A percentile compares a stretch with the other conserved stretches of the same genome.
Conservation (phyloP, 92 coral and sea anemone genomes). For the Phenganax marumi region DNA sequence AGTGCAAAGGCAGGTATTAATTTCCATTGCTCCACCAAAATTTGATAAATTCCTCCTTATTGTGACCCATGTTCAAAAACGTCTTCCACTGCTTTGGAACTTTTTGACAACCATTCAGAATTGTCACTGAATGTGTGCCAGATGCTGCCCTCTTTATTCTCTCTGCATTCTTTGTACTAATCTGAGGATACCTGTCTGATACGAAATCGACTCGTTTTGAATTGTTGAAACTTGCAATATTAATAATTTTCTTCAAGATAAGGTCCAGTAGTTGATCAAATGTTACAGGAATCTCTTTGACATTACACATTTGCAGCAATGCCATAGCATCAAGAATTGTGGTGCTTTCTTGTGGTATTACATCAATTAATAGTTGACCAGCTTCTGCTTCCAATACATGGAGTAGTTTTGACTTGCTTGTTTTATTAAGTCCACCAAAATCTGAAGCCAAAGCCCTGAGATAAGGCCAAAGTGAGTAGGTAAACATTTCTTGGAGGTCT, state of each 20-base stretch:
- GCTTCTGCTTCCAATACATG: slow-evolving; percentile 19
- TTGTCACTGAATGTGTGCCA: slow-evolving; percentile 16
- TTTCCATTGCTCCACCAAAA: slow-evolving; percentile 12
- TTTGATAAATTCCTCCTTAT: slow-evolving; percentile 1
- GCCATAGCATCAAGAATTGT: slow-evolving; percentile 35
- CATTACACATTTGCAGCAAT: slow-evolving; percentile 10
- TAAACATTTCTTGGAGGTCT: slow-evolving; percentile 19
- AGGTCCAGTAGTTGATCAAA: slow-evolving; percentile 7
- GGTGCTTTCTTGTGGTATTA: slow-evolving; percentile 12
- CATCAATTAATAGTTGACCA: background rate
- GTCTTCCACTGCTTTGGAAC: slow-evolving; percentile 30
- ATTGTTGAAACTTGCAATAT: slow-evolving; percentile 7
- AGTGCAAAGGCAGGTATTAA: background rate
- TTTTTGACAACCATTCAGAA: slow-evolving; percentile 22
- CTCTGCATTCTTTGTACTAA: slow-evolving; percentile 31
- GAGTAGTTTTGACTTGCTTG: slow-evolving; percentile 21
- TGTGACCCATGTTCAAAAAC: background rate
- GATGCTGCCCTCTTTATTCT: slow-evolving; percentile 22
- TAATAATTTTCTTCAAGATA: slow-evolving; percentile 5
- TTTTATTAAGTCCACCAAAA: slow-evolving; percentile 16
- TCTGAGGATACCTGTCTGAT: slow-evolving; percentile 17
- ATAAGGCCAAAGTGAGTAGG: slow-evolving; percentile 13
- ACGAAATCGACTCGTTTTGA: slow-evolving; percentile 26
- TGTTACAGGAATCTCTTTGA: slow-evolving; percentile 29
- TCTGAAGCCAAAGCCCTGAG: slow-evolving; percentile 26